Evolutionary conservation across 2,888 invertebrate genomes (phyloP), one percentile per base, ranked within the genome.

Genomic region (Germaria angustata): DNA sequence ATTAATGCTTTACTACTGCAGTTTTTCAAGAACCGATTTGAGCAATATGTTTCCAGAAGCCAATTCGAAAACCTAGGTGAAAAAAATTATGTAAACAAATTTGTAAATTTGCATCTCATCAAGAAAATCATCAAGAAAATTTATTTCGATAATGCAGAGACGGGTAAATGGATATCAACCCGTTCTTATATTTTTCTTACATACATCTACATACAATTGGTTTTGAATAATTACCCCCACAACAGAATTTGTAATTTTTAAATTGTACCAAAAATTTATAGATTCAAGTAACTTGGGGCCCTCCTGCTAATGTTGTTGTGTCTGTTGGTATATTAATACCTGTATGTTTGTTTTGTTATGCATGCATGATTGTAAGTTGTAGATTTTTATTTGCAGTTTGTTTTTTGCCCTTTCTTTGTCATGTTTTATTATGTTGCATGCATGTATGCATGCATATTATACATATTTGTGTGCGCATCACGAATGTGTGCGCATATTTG

Each of bases 321-420:
- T 77, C 11, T 76, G 71, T 73, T 72, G 20, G 66, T 36, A 68
- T 61, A 53, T 65, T 80, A 66, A 73, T 73, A 73, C 79, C 72
- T 73, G 66, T 53, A 80, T 72, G 34, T 72, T 73, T 80, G 36
- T 68, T 79, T 34, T 79, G 71, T 57, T 72, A 73, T 66, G 66
- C 66, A 66, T 72, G 72, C 59, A 68, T 59, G 63, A 69, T 71
- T 78, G 78, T 53, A 78, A 63, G 63, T 79, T 72, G 72, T 66
- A 73, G 66, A 72, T 61, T 80, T 69, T 69, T 63, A 44, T 61
- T 41, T 49, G 20, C 8, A 13, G n/a, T 32, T 51, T 51, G 9
- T 46, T 13, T 32, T 32, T 22, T n/a, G 7, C 9, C 6, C 11
- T 36, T 53, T 28, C 53, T 17, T 75, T 24, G 22, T 7, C 17